phyloP scores from a whole-genome alignment of 2,113 vertebrate species.

The Misgurnus mizolepis region DNA sequence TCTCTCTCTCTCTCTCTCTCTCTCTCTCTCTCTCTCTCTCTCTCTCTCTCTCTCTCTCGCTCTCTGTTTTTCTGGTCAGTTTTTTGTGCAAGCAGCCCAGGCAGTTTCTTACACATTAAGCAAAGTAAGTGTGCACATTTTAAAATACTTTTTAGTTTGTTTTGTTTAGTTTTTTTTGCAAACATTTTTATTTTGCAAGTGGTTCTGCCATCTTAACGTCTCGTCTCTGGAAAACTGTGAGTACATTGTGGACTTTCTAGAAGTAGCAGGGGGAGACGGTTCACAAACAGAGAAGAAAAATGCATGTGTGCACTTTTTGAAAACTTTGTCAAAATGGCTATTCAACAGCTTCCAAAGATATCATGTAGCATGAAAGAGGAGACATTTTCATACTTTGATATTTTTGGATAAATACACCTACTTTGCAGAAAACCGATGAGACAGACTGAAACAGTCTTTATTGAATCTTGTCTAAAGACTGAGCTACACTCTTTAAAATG shows the following conservation, averaged over 20 bases:
- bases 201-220: conserved; percentile 31
- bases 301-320: neutral
- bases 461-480: neutral
- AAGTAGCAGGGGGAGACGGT: neutral
- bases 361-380: neutral
- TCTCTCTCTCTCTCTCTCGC: conserved; percentile 17
- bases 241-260: conserved; percentile 50
- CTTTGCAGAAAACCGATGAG: neutral
- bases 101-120: conserved; percentile 26
- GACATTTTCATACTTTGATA: neutral
- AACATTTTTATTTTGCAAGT: neutral
- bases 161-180: neutral
- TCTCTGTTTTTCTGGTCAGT: conserved; percentile 50
- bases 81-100: conserved; percentile 23
- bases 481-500: no score
- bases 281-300: neutral
- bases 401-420: neutral
- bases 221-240: conserved; percentile 58
- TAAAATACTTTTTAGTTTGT: no score
- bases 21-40: conserved; percentile 30
- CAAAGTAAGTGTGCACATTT: conserved; percentile 1
- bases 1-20: conserved; percentile 19
- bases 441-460: neutral
- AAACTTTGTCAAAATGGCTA: neutral
- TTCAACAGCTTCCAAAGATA: neutral